Conservation (phyloP, 2,888 invertebrate genomes). For the Gandaritis pyraliata region DNA sequence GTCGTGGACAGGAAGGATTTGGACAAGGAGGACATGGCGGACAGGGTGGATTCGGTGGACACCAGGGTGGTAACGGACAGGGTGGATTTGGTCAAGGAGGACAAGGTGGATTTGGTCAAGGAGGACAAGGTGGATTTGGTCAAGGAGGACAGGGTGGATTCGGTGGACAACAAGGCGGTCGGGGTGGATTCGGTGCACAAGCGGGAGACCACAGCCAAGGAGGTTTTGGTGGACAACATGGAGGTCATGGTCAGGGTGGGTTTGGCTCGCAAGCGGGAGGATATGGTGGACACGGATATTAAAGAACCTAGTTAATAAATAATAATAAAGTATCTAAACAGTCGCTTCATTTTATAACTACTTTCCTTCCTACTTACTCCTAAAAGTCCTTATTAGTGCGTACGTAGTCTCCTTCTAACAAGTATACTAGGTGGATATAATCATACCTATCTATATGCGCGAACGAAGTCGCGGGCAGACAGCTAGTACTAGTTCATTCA, state of each 20-base stretch:
- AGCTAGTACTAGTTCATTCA: no score
- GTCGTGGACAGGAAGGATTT: constrained; percentile 1
- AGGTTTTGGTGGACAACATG: neutral
- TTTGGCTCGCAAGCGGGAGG: constrained; percentile 11
- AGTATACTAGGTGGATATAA: no score
- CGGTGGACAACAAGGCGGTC: constrained; percentile 1
- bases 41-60: neutral
- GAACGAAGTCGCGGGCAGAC: no score
- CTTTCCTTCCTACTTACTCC: neutral
- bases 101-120: neutral
- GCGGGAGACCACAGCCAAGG: neutral
- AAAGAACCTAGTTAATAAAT: neutral
- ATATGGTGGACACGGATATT: neutral
- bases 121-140: neutral
- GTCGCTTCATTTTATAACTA: neutral
- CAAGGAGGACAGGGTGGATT: constrained; percentile 1
- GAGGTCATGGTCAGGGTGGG: constrained; percentile 13
- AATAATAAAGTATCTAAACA: neutral
- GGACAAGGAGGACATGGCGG: constrained; percentile 13
- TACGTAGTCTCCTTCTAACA: no score
- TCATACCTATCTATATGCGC: no score
- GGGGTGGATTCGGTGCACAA: neutral
- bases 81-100: neutral
- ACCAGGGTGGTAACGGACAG: neutral
- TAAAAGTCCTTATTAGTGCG: no score